These are phyloP conservation scores for Solen grandis DNA, from an alignment of 1,140 invertebrate genomes.

Conservation along the genomic window DNA sequence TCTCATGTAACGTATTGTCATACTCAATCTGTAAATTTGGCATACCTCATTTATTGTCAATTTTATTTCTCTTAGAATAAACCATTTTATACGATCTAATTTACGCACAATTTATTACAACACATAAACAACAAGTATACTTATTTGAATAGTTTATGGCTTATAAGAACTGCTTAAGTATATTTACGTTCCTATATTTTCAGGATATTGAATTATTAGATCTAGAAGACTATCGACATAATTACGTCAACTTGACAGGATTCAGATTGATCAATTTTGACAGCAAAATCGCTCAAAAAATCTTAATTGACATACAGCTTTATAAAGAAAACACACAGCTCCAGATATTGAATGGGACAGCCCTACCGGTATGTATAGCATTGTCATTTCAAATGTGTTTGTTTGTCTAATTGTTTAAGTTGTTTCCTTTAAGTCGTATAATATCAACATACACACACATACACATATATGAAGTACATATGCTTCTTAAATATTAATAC, in stretches of 20 bases:
- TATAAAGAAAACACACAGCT: constrained; percentile 74
- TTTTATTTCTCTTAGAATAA: too few species aligned
- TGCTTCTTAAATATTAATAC: not conserved
- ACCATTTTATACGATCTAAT: too few species aligned
- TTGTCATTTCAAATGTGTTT: too few species aligned
- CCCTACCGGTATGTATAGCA: constrained; percentile 65
- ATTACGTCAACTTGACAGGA: constrained; percentile 79
- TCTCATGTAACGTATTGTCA: too few species aligned
- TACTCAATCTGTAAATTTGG: too few species aligned
- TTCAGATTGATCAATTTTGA: constrained; percentile 77
- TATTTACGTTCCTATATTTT: constrained; percentile 15
- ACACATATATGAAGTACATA: too few species aligned
- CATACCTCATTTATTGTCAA: too few species aligned
- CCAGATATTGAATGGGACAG: constrained; percentile 70
- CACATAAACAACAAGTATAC: too few species aligned
- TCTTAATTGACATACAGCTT: constrained; percentile 74
- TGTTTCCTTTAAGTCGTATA: not conserved
- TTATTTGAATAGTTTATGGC: too few species aligned
- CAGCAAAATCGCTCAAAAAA: constrained; percentile 62
- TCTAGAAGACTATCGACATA: constrained; percentile 79
- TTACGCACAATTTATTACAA: too few species aligned
- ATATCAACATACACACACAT: too few species aligned
- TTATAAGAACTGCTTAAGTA: too few species aligned
- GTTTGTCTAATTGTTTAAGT: not conserved
- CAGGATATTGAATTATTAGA: constrained; percentile 78